Conservation (phyloP, 2,888 invertebrate species). For the Caenorhabditis sinica region DNA sequence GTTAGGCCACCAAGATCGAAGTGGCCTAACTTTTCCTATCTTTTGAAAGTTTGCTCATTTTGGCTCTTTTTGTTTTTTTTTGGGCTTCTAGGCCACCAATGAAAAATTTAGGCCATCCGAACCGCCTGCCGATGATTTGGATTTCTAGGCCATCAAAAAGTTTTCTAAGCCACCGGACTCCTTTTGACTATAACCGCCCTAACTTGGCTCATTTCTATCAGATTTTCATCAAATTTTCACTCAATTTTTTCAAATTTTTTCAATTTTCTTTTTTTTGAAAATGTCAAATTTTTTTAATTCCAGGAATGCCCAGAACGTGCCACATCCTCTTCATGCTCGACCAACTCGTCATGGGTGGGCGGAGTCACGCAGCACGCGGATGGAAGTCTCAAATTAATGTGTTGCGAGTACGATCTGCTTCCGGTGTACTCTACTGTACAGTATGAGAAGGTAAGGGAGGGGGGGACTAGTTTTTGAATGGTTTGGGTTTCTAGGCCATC, state of each 20-base stretch:
- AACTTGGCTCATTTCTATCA: not conserved
- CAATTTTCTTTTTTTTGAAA: constrained; percentile 5
- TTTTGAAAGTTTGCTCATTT: no score
- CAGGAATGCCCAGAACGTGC: constrained; percentile 73
- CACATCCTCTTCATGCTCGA: constrained; percentile 51
- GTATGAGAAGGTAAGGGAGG: constrained; percentile 76
- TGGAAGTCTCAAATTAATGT: constrained; percentile 76
- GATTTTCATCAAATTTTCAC: not conserved
- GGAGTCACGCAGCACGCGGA: constrained; percentile 76
- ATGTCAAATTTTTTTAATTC: not conserved
- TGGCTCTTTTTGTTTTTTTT: no score
- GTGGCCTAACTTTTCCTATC: no score
- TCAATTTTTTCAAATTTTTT: not conserved
- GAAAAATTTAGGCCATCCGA: no score
- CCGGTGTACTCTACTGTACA: constrained; percentile 73
- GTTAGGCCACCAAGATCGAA: not conserved
- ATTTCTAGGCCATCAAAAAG: no score
- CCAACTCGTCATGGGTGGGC: constrained; percentile 73
- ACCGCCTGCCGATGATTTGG: no score
- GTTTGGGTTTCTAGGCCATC: no score
- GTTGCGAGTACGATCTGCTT: constrained; percentile 81
- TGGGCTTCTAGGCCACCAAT: no score
- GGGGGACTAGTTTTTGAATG: constrained; percentile 2
- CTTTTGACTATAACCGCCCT: not conserved
- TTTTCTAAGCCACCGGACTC: not conserved